Evolutionary conservation across 2,888 invertebrate genomes (phyloP).

Genomic region (Brachyopa scutellaris): DNA sequence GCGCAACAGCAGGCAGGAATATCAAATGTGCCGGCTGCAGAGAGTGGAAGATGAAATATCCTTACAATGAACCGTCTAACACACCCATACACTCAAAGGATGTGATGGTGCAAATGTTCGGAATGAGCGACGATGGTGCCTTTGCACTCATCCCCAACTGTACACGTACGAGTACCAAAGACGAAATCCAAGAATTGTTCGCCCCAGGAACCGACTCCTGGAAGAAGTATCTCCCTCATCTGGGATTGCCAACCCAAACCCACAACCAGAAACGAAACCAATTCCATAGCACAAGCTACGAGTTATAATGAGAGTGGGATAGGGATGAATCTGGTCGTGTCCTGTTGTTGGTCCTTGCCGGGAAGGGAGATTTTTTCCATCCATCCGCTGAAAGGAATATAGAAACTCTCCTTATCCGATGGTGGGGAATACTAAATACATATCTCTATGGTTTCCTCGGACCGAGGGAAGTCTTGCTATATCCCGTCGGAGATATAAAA

Average conservation of each 20-base stretch:
- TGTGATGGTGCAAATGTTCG: constrained; percentile 43
- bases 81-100: constrained; percentile 21
- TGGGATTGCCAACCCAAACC: constrained; percentile 33
- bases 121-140: constrained; percentile 50
- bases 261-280: constrained; percentile 51
- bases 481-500: constrained; percentile 33
- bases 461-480: constrained; percentile 45
- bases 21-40: constrained; percentile 69
- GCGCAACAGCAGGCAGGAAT: constrained; percentile 70
- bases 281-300: constrained; percentile 62
- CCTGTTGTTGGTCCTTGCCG: constrained; percentile 18
- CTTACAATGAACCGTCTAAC: constrained; percentile 41
- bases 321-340: constrained; percentile 50
- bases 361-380: neutral
- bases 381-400: constrained; percentile 14
- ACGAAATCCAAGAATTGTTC: constrained; percentile 66
- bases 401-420: constrained; percentile 21
- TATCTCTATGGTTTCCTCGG: constrained; percentile 66
- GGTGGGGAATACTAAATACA: constrained; percentile 11
- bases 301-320: constrained; percentile 69
- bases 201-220: constrained; percentile 20
- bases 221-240: constrained; percentile 13
- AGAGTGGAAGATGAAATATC: constrained; percentile 64
- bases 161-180: constrained; percentile 22
- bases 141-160: constrained; percentile 28